Base-by-base conservation (phyloP, 2,888 invertebrate genomes). In the Bombylius major region DNA sequence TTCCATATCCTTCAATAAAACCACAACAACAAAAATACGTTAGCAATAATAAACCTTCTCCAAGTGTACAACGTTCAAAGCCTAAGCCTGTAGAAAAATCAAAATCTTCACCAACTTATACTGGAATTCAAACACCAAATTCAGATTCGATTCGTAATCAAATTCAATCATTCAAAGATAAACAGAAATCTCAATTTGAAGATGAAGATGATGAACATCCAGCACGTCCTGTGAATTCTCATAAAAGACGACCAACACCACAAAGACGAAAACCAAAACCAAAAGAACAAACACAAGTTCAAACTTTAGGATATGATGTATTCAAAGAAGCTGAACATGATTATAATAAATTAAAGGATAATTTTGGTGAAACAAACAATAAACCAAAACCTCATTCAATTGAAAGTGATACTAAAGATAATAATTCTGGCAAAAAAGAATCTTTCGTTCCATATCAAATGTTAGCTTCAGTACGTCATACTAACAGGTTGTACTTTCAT, bases 381-480 rank as follows among this genome's bases (percentile, higher is more conserved):
- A 61, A 67, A 53, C 65, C 71, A 50, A 47, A 55, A 33, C 32
- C 47, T 23, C 42, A 32, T 34, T 51, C 49, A 3, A 46, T n/a
- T 7, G 31, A 56, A 49, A 49, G 32, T 3, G 44, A 51, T 9
- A 1, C 14, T 12, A 6, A 44, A 11, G 39, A 42, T 1, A 11
- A 4, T 11, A 42, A 4, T 42, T 34, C 59, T 1, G 64, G 70
- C n/a, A 65, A 72, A 8, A 69, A 70, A 9, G 71, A 73, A 51
- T 69, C 73, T 45, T 86, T 84, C 65, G 75, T 83, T 9, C 86
- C 86, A 0, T 75, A 78, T 0, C 80, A 80, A 69, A 72, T 81
- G 60, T 83, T 84, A 64, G 80, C 84, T 0, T 85, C 86, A 72
- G 84, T 86, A 0, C 75, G 87, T 78, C 79, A 1, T 11, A 51